These are phyloP conservation scores for Chrysodeixis includens DNA, from an alignment of 2,888 invertebrate species.

Conservation along the genomic window DNA sequence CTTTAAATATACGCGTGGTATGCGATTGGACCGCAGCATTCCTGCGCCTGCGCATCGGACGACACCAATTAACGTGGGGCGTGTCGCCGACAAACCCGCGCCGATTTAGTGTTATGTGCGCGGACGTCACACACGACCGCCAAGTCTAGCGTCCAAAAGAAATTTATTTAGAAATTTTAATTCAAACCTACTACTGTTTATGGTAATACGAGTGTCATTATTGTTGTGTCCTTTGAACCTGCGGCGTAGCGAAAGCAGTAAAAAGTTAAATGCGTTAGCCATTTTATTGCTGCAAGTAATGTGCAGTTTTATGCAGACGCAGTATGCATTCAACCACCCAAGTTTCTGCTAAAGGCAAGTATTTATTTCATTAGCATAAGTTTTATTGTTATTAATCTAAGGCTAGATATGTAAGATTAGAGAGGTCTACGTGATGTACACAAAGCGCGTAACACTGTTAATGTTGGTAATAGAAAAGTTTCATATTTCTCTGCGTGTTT, in stretches of 20 bases:
- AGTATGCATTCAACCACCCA: background rate
- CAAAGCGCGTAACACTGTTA: background rate
- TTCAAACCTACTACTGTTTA: conserved; percentile 26
- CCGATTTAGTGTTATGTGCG: conserved; percentile 73
- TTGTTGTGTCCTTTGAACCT: conserved; percentile 30
- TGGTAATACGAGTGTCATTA: conserved; percentile 31
- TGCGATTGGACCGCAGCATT: conserved; percentile 51
- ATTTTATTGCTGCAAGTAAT: conserved; percentile 31
- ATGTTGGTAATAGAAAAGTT: background rate
- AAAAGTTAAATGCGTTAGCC: conserved; percentile 44
- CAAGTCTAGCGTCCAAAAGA: conserved; percentile 12
- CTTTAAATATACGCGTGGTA: conserved; percentile 45
- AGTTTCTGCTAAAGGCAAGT: background rate
- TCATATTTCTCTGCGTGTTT: background rate
- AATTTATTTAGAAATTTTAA: conserved; percentile 32
- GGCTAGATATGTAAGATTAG: background rate
- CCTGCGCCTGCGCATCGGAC: conserved; percentile 59
- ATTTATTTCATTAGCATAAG: conserved; percentile 3
- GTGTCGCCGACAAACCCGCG: conserved; percentile 65
- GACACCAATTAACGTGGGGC: conserved; percentile 76
- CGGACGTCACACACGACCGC: conserved; percentile 54
- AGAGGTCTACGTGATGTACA: background rate
- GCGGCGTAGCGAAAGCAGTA: conserved; percentile 25
- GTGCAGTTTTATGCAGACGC: conserved; percentile 1
- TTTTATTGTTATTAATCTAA: conserved; percentile 4